Conservation (phyloP, 2,888 invertebrate species). For the Xanthia togata region DNA sequence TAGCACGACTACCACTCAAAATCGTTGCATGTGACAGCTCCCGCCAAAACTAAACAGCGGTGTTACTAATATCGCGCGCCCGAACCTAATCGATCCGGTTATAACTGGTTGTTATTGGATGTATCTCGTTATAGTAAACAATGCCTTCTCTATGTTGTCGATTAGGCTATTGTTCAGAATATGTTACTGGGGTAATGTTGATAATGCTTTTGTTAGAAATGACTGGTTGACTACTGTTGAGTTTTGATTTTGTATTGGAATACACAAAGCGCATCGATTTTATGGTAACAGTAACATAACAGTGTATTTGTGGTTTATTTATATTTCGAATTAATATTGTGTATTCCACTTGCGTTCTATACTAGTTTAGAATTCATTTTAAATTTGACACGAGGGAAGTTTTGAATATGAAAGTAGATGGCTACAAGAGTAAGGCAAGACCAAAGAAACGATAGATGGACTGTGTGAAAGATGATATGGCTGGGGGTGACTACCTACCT, state of each 20-base stretch:
- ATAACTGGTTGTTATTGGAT: slow-evolving; percentile 37
- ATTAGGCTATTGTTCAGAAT: slow-evolving; percentile 63
- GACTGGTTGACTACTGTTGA: slow-evolving; percentile 4
- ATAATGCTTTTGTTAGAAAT: slow-evolving; percentile 53
- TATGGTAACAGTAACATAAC: background rate
- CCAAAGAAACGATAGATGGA: background rate
- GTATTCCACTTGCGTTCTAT: background rate
- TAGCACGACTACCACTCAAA: slow-evolving; percentile 33
- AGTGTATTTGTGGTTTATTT: slow-evolving; percentile 1
- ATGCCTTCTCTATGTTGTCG: slow-evolving; percentile 30
- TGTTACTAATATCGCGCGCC: slow-evolving; percentile 26
- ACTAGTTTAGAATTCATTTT: slow-evolving; percentile 13
- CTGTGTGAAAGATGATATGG: background rate
- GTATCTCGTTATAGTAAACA: slow-evolving; percentile 56
- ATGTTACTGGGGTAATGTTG: slow-evolving; percentile 40
- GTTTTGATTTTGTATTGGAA: slow-evolving; percentile 30
- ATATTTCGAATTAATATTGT: background rate
- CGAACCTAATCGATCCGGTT: slow-evolving; percentile 38
- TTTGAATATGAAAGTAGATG: background rate
- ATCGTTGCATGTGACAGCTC: slow-evolving; percentile 51
- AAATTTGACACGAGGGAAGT: background rate
- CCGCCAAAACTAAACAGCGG: slow-evolving; percentile 40
- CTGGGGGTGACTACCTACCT: background rate
- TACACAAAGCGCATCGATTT: slow-evolving; percentile 15
- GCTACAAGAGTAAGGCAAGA: background rate